Evolutionary conservation across 2,113 vertebrate species (phyloP), one percentile per base, ranked within the genome.

Genomic region (Gracilinanus agilis): DNA sequence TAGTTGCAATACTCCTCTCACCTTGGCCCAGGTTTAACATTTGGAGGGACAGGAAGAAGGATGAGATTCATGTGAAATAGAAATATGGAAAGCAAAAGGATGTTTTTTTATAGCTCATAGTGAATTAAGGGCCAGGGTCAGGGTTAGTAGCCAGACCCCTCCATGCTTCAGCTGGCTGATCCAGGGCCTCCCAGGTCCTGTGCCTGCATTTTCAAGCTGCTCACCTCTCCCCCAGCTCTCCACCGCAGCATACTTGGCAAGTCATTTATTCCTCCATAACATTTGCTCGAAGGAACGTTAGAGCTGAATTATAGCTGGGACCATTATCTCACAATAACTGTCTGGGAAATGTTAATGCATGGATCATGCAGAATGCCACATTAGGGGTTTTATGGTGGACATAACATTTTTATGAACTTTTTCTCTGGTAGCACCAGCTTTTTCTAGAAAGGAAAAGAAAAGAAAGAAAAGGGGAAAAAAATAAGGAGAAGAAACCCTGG

Each of bases 381-480:
- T 97, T 98, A 98, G 96, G 96, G 98, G 92, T 98, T 98, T 98
- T 98, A 98, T 98, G 97, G 97, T 98, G 98, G 97, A 98, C 98
- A 97, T 98, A 98, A 98, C 97, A 97, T 98, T 98, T 98, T 98
- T 98, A 98, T 98, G 97, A 98, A 98, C 98, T 98, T 98, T 98
- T 98, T 98, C 97, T 97, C 96, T 89, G 97, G 93, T 94, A 98
- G 97, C 97, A 96, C 96, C 97, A 97, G 96, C 96, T 95, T 98
- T 96, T 96, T 95, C 97, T 97, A 96, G 94, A 96, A 96, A 97
- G 97, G 97, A 96, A 93, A 92, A 92, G 34, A 56, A 93, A 92
- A 61, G 58, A 67, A 90, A 88, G 94, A 89, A 90, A 93, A 34
- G 91, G 53, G 91, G 55, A 93, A 91, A 94, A 95, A n/a, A 53